Percentiles rank a stretch among this genome's conserved stretches.
These are phyloP conservation scores for Alethe diademata DNA, from an alignment of 2,113 vertebrate genomes.

Conservation along the genomic window DNA sequence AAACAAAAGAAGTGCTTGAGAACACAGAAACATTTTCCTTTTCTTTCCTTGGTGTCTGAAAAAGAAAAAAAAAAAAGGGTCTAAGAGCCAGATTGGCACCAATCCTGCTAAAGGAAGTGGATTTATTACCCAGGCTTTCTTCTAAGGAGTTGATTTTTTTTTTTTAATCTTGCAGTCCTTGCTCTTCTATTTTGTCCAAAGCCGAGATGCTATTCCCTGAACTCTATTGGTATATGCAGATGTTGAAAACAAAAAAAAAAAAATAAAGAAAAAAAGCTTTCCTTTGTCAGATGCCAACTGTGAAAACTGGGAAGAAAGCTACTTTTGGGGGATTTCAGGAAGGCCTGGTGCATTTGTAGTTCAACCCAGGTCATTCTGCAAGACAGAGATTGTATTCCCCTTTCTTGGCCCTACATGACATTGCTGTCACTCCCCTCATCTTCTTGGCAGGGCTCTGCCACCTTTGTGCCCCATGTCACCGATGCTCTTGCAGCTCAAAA, in stretches of 20 bases:
- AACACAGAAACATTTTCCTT: conserved; percentile 8
- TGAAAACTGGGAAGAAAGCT: not conserved
- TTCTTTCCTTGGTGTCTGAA: not conserved
- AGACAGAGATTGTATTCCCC: not conserved
- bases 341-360: not conserved
- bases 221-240: not conserved
- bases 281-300: not conserved
- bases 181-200: not conserved
- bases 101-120: conserved; percentile 8
- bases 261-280: not conserved
- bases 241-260: not conserved
- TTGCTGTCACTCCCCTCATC: not conserved
- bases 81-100: conserved; percentile 3
- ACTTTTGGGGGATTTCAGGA: not conserved
- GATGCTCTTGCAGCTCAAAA: not conserved
- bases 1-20: conserved; percentile 14
- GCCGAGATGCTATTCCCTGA: not conserved
- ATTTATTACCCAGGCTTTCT: conserved; percentile 30
- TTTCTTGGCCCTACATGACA: not conserved
- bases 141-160: not conserved
- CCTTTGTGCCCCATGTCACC: not conserved
- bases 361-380: not conserved
- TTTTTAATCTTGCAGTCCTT: not conserved
- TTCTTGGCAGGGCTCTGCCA: not conserved
- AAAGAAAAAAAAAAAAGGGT: not conserved